Base-by-base conservation (phyloP, 1,140 invertebrate species). In the Caenorhabditis latens region DNA sequence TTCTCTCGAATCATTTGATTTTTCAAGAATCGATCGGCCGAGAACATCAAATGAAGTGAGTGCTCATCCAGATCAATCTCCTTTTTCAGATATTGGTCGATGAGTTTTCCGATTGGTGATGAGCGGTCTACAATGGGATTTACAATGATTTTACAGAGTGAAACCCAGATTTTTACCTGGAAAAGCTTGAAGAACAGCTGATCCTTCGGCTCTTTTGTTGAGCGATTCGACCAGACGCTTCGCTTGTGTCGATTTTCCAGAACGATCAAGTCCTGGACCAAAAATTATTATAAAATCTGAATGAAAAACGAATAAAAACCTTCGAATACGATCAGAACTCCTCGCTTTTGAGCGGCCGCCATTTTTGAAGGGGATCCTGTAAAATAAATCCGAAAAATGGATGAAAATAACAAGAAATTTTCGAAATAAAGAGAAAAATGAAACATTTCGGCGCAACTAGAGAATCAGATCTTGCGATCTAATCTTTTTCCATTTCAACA, bases 201-300 rank as follows among this genome's bases (percentile, higher is more conserved):
- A 21, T 46, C 24, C 48, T 9, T 8, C 32, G 21, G 48, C 4
- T n/a, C 9, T 79, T n/a, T 32, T 24, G 32, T 83, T 86, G 24
- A 86, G 58, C 11, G 48, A 14, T 9, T 86, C 61, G 24, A 86
- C 65, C 14, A 86, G 86, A 21, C 55, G 63, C 50, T 63, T 57
- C 2, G 87, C 87, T 85, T 88, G 87, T 4, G 87, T 88, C n/a
- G 83, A 79, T 53, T 88, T 88, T n/a, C 87, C 87, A 7, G 71
- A 79, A 5, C 71, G 46, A 24, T 79, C 71, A n/a, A 85, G 85
- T 85, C 50, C 86, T 83, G 42, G 11, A 48, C 48, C 9, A 19
- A 13, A 65, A 65, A 40, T 3, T 65, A 46, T 75, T 75, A 3
- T 3, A 53, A n/a, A 46, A 46, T 21, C 24, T 46, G 5, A 13